Base-by-base conservation (phyloP, 2,888 invertebrate species). In the Spisula subtruncata region DNA sequence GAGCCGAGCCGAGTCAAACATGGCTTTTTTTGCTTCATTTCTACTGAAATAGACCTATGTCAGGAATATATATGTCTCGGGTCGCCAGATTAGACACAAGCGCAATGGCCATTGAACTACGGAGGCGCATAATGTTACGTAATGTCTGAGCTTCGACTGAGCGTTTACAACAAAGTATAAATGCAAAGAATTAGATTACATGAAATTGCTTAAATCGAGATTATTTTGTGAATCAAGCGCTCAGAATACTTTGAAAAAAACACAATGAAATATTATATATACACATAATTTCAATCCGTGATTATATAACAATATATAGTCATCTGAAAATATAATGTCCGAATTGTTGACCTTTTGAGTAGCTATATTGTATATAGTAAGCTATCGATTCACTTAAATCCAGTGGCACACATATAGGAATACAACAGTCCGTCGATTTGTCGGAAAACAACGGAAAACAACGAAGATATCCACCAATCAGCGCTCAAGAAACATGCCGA, bases 281-380 rank as follows among this genome's bases (percentile, higher is more conserved):
- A 25, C 25, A 25, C 12, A 66, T 25, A 66, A 66, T 66, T 5
- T 8, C 60, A 66, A 66, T 25, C 60, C 1, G 60, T 66, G 60
- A 66, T 66, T 25, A 8, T 66, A 25, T n/a, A 66, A 25, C 2
- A 2, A 66, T 25, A n/a, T n/a, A 10, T 25, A 66, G 60, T 25
- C 25, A 66, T 66, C 60, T n/a, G 60, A 66, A 66, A 66, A 25
- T 66, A 66, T n/a, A 66, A 66, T 66, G 60, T 66, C 60, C 60
- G 60, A 66, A 25, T 56, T 10, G 25, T 66, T n/a, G 60, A 25
- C 60, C n/a, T 66, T 20, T 25, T 25, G n/a, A 25, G 25, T n/a
- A n/a, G 25, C 60, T 25, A 25, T 66, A 4, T 66, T 25, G 25
- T 66, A 66, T 66, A 66, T 66, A 66, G 25, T n/a, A 66, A 66